Evolutionary conservation across 2,888 invertebrate species (phyloP).

Genomic region (Bellardia pandia): DNA sequence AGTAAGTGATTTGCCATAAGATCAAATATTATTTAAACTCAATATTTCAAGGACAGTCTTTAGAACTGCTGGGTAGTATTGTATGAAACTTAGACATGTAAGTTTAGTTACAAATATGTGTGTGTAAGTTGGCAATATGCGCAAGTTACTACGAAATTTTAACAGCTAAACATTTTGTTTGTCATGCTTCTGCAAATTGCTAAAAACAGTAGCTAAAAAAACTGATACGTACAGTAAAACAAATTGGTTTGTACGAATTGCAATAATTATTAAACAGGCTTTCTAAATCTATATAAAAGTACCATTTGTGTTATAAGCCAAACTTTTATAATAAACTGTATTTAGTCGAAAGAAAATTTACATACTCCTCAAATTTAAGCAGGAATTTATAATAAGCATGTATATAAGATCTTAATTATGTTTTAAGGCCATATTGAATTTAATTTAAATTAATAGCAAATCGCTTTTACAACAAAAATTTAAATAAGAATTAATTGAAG

Average conservation of each 20-base stretch:
- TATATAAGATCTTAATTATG: neutral
- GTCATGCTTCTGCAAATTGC: neutral
- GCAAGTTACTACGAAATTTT: neutral
- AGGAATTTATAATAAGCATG: neutral
- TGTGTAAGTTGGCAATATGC: neutral
- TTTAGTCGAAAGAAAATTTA: too few relatives aligned
- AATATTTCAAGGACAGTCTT: too few relatives aligned
- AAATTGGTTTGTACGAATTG: neutral
- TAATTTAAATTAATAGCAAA: neutral
- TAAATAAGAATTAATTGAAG: neutral
- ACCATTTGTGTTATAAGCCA: too few relatives aligned
- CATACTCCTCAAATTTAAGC: neutral
- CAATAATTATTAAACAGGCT: too few relatives aligned
- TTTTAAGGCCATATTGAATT: neutral
- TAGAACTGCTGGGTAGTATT: too few relatives aligned
- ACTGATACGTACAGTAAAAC: neutral
- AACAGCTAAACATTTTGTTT: neutral
- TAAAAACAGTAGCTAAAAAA: neutral
- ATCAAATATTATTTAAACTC: too few relatives aligned
- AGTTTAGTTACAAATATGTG: neutral
- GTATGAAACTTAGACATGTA: too few relatives aligned
- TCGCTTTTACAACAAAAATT: neutral
- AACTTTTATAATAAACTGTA: too few relatives aligned
- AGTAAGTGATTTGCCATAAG: too few relatives aligned
- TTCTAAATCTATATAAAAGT: too few relatives aligned